phyloP scores from a whole-genome alignment of 2,113 vertebrate species.

The Corythaixoides concolor region DNA sequence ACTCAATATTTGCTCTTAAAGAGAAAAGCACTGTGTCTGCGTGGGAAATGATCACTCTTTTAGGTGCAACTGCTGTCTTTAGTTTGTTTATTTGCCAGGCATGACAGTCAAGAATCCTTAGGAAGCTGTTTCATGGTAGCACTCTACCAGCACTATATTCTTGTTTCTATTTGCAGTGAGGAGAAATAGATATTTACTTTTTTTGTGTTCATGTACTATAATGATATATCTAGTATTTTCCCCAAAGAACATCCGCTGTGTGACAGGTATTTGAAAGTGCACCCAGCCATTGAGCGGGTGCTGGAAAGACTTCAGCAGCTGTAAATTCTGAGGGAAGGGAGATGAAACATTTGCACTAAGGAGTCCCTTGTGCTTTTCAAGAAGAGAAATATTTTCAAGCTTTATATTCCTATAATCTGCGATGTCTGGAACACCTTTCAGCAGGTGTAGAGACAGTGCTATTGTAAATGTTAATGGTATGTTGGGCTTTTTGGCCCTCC shows the following conservation, averaged over 20 bases:
- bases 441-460: background rate
- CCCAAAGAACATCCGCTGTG: background rate
- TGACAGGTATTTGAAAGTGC: slow-evolving; percentile 14
- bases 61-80: background rate
- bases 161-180: background rate
- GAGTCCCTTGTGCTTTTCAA: background rate
- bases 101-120: background rate
- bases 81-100: background rate
- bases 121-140: background rate
- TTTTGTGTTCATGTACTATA: background rate
- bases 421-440: background rate
- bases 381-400: background rate
- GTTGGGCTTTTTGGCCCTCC: background rate
- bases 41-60: background rate
- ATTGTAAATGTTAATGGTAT: background rate
- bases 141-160: background rate
- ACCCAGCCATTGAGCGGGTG: background rate
- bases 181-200: slow-evolving; percentile 1
- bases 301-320: background rate
- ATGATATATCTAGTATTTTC: background rate
- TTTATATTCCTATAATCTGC: background rate
- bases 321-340: background rate
- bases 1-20: background rate
- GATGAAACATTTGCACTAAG: background rate
- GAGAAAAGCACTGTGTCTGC: background rate